Evolutionary conservation across 2,113 vertebrate species (phyloP).

Genomic region (Phylloscopus trochiloides): DNA sequence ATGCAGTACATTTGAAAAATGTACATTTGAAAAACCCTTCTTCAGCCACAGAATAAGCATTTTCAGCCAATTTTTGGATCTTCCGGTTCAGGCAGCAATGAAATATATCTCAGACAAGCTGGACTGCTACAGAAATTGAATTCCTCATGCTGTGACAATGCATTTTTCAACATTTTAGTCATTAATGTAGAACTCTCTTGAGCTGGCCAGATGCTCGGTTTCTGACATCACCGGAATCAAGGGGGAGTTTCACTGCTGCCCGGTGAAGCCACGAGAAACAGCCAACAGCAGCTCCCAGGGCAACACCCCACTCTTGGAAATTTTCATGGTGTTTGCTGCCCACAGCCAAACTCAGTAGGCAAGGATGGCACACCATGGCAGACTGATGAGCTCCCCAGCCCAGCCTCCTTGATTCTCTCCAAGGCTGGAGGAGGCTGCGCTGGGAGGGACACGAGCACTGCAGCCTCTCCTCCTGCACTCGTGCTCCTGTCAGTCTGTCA

Average conservation of each 20-base stretch:
- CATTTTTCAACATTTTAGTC: neutral
- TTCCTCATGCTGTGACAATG: neutral
- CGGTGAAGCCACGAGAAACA: neutral
- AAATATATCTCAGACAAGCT: neutral
- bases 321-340: neutral
- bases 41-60: neutral
- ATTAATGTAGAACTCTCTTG: neutral
- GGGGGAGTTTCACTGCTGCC: neutral
- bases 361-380: neutral
- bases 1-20: neutral
- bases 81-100: neutral
- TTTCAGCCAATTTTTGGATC: neutral
- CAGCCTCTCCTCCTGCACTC: neutral
- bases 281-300: neutral
- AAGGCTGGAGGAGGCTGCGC: fast-evolving
- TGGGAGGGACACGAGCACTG: neutral
- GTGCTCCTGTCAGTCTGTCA: neutral
- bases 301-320: neutral
- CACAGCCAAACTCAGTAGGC: fast-evolving
- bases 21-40: neutral
- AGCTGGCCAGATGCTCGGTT: neutral
- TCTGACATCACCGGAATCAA: neutral
- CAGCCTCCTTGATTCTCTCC: neutral
- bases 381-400: neutral
- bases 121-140: neutral